Percentiles rank a stretch among this genome's conserved stretches.
phyloP scores from a whole-genome alignment of 2,113 vertebrate genomes.

The Actenoides lindsayi region DNA sequence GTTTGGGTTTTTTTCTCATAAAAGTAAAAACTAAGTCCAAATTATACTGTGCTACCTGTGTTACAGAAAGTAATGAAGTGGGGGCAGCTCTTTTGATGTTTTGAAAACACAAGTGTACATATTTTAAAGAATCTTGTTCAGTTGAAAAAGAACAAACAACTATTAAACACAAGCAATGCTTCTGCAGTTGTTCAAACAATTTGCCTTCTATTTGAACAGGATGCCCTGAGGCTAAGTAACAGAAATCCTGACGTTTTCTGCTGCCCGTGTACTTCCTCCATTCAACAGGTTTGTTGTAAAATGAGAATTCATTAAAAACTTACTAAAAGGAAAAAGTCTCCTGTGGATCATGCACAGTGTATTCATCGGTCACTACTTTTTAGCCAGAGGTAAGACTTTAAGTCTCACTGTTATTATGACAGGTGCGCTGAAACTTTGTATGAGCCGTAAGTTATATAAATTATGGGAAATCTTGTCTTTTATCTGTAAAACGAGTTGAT shows the following conservation, averaged over 20 bases:
- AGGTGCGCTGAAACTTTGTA: background rate
- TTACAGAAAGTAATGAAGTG: background rate
- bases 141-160: background rate
- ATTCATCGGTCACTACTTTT: background rate
- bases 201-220: background rate
- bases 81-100: background rate
- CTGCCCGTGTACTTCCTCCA: background rate
- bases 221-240: background rate
- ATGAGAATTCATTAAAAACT: background rate
- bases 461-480: background rate
- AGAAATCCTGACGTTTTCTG: background rate
- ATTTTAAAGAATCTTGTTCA: background rate
- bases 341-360: background rate
- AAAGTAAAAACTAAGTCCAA: background rate
- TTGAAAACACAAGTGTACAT: background rate
- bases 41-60: background rate
- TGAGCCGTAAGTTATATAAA: constrained; percentile 7
- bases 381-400: background rate
- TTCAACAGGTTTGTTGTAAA: background rate
- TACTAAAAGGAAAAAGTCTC: background rate
- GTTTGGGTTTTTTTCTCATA: background rate
- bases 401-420: background rate
- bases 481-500: constrained; percentile 13
- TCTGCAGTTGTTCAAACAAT: background rate
- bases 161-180: background rate